Evolutionary conservation across 2,888 invertebrate genomes (phyloP), one percentile per base, ranked within the genome.

Genomic region (Pyrochroa serraticornis): DNA sequence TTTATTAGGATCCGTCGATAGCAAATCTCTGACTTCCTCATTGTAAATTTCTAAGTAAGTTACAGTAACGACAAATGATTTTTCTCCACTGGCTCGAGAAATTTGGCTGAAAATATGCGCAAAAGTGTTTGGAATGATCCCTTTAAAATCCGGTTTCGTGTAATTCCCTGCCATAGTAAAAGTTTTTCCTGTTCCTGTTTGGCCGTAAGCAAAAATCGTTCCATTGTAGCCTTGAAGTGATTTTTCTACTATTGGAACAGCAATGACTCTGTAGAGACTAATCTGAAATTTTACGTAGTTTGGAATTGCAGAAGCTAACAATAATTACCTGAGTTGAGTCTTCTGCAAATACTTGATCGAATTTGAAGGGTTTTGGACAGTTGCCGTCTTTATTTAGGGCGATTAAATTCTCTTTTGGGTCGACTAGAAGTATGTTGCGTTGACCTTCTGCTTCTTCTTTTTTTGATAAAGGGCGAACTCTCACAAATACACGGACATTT

Each of bases 11-110:
- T 95, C 93, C 77, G 93, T 93, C 1, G 80, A 77, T 37, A 99
- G 82, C 38, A 99, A 83, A 82, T 99, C 99, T 22, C 97, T 85
- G 0, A 99, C 95, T 80, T 99, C 98, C 80, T 99, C 99, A 79
- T 99, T 99, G 81, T 99, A 99, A 62, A 99, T 98, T 83, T 99
- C 98, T 79, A 99, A 83, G 78, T 98, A 99, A 0, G 98, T 97
- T 3, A 97, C 97, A 67, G 97, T 89, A 5, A 99, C 98, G 47
- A 98, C 83, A 80, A 99, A 99, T 72, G 77, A 77, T 50, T 76
- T 75, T 64, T 79, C 77, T 51, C 75, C 79, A 91, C 93, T 95
- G 0, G 96, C 94, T 75, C 95, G 93, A 0, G 98, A 94, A 68
- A 99, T 99, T 72, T 95, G 94, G 30, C 95, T 95, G 82, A 99